These are phyloP conservation scores for Probaryconus sp. DNA, from an alignment of 1,140 invertebrate species.

Conservation along the genomic window DNA sequence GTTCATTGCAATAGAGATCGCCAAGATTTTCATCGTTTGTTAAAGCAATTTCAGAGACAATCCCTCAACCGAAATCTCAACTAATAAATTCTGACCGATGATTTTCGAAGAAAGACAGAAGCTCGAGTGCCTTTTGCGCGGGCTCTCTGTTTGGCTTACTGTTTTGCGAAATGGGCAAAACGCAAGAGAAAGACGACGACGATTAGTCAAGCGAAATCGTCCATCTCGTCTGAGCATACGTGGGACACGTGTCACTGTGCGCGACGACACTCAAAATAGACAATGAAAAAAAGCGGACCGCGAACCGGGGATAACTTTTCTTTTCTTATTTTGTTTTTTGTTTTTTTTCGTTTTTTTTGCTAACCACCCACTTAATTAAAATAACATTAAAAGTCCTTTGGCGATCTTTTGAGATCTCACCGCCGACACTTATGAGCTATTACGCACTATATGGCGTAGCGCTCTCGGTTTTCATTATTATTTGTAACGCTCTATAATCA, in stretches of 20 bases:
- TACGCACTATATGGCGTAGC: no score
- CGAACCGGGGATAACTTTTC: no score
- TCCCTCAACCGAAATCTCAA: no score
- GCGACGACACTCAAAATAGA: constrained; percentile 71
- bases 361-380: constrained; percentile 78
- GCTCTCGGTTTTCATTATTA: constrained; percentile 13
- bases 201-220: constrained; percentile 78
- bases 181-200: constrained; percentile 66
- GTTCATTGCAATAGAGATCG: no score
- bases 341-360: constrained; percentile 69
- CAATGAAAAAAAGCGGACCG: constrained; percentile 43
- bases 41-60: no score
- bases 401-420: constrained; percentile 31
- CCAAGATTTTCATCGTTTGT: no score
- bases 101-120: no score
- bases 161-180: constrained; percentile 12
- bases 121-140: not conserved
- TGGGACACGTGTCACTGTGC: constrained; percentile 73
- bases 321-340: no score
- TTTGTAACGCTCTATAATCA: constrained; percentile 13
- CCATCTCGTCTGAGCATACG: constrained; percentile 78
- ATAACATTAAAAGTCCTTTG: constrained; percentile 70
- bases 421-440: constrained; percentile 59
- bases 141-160: constrained; percentile 6
- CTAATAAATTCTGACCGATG: no score